phyloP scores from a whole-genome alignment of 1,140 invertebrate genomes.

The Muscidifurax raptorellus region DNA sequence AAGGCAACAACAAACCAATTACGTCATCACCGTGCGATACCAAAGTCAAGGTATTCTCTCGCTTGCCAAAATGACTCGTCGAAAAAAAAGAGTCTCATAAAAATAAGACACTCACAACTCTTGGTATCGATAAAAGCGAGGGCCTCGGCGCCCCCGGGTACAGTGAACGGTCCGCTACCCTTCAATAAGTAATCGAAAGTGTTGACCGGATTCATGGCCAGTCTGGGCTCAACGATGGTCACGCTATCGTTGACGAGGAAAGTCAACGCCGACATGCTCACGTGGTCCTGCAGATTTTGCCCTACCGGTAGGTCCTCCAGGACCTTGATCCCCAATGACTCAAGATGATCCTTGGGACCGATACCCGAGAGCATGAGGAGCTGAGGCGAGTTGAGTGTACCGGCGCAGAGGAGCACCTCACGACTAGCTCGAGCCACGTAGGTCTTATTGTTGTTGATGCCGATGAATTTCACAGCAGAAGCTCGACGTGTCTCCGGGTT shows the following conservation, averaged over 20 bases:
- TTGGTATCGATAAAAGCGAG: constrained; percentile 81
- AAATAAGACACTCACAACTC: constrained; percentile 46
- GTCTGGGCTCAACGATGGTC: constrained; percentile 75
- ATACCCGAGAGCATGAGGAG: constrained; percentile 80
- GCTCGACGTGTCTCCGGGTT: constrained; percentile 78
- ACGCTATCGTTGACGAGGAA: constrained; percentile 81
- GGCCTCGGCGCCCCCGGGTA: constrained; percentile 84
- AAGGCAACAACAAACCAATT: too few species aligned
- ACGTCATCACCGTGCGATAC: too few species aligned
- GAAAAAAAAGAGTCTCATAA: too few species aligned
- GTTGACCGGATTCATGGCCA: constrained; percentile 75
- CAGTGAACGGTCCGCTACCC: constrained; percentile 80
- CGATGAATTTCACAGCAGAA: constrained; percentile 81
- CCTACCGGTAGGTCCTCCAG: constrained; percentile 85
- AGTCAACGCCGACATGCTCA: constrained; percentile 81
- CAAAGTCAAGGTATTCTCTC: too few species aligned
- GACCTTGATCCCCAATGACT: constrained; percentile 74
- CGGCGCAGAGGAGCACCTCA: constrained; percentile 79
- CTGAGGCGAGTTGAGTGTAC: constrained; percentile 78
- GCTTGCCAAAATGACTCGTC: too few species aligned
- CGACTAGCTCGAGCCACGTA: constrained; percentile 69
- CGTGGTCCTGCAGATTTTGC: constrained; percentile 87
- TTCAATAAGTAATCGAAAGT: constrained; percentile 77
- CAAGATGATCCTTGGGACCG: constrained; percentile 76
- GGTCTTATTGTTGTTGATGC: constrained; percentile 52